Percentiles rank a stretch among this genome's conserved stretches.
phyloP scores from a whole-genome alignment of 2,113 vertebrate genomes.

The Campylomormyrus numenius region DNA sequence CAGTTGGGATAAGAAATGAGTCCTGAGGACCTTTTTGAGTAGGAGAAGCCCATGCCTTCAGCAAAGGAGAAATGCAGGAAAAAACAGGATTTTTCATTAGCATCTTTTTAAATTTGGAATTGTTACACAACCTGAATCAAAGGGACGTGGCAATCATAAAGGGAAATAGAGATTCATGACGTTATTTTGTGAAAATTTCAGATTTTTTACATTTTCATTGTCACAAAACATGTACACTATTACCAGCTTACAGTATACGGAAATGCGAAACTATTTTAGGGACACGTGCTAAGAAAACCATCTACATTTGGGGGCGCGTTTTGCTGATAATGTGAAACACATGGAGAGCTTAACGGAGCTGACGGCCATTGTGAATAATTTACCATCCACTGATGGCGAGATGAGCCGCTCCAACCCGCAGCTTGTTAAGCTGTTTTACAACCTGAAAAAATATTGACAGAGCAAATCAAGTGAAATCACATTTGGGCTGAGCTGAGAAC shows the following conservation, averaged over 20 bases:
- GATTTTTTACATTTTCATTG: neutral
- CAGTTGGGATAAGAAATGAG: neutral
- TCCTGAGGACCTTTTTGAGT: neutral
- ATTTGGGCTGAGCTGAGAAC: neutral
- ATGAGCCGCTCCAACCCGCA: slow-evolving; percentile 25
- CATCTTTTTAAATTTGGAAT: neutral
- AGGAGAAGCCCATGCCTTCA: neutral
- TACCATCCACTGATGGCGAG: neutral
- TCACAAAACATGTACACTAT: neutral
- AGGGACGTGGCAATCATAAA: neutral
- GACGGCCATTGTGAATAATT: neutral
- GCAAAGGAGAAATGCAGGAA: no score
- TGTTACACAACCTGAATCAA: neutral
- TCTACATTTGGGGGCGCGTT: neutral
- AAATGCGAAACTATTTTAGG: neutral
- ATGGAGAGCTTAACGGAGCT: neutral
- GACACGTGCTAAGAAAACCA: neutral
- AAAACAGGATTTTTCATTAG: neutral
- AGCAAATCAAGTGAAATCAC: slow-evolving; percentile 14
- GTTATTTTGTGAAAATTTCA: neutral
- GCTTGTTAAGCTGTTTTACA: slow-evolving; percentile 36
- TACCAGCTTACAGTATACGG: neutral
- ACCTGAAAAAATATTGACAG: slow-evolving; percentile 21
- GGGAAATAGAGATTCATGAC: neutral
- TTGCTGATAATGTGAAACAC: neutral